Conservation (phyloP, 2,797 vertebrate species). For the Anguilla pacifica region DNA sequence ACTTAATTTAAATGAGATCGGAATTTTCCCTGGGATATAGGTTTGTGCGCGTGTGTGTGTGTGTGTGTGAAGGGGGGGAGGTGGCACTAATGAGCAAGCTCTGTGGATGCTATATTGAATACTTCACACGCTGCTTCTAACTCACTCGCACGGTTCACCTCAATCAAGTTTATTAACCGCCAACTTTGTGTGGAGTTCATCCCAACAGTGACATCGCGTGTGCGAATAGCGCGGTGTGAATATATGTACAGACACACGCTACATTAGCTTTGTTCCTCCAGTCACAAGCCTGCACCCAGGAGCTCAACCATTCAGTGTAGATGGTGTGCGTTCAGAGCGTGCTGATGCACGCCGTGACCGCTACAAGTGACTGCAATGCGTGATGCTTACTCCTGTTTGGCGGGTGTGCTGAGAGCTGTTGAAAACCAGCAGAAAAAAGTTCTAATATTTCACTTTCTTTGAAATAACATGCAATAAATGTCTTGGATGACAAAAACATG, state of each 20-base stretch:
- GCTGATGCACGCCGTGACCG: too few relatives aligned
- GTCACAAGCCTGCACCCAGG: not conserved
- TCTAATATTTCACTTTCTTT: too few relatives aligned
- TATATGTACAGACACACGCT: not conserved
- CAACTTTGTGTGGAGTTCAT: not conserved
- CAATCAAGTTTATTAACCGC: not conserved
- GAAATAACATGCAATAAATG: too few relatives aligned
- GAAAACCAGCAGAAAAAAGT: too few relatives aligned
- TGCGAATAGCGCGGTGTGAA: not conserved
- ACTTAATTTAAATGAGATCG: slow-evolving; percentile 23
- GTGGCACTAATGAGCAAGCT: not conserved
- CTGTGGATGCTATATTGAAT: not conserved
- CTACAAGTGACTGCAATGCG: not conserved
- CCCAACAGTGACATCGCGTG: not conserved
- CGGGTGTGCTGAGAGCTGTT: too few relatives aligned
- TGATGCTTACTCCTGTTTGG: not conserved
- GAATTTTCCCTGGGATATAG: not conserved
- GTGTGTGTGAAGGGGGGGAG: not conserved
- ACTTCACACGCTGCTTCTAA: not conserved
- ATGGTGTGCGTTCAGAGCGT: too few relatives aligned
- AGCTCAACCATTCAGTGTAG: too few relatives aligned
- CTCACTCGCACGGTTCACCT: not conserved
- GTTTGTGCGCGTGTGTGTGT: not conserved
- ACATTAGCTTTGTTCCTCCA: not conserved
- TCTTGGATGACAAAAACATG: too few relatives aligned